Base-by-base conservation (phyloP, 2,113 vertebrate species). In the Neolamprologus sp. region DNA sequence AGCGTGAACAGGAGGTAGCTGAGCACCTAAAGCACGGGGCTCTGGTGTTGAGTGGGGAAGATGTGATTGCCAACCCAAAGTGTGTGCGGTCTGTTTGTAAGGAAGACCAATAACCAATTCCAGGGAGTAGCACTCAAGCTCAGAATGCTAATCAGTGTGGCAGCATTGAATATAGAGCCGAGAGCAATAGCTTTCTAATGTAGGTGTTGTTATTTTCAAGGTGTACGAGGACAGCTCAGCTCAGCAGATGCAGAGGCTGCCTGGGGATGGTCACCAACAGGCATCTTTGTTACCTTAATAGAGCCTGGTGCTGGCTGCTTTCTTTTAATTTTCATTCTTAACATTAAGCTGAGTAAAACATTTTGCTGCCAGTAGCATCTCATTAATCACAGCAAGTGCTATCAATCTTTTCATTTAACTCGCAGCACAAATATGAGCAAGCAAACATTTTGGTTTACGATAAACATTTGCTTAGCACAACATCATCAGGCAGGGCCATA, bases 181-280 rank as follows among this genome's bases (percentile, higher is more conserved):
- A n/a, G 26, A 49, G 42, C 2, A 78, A 78, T 2, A 49, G 42
- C 71, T 31, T 3, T 78, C 42, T 49, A 78, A 49, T 31, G 26
- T 31, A 31, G 42, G 71, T 75, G 71, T 19, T 75, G 21, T 28
- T 73, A 75, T 49, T 75, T 75, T 49, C 23, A 75, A 73, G 26
- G 71, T 78, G 45, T 49, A 47, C 2, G 0, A 75, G 23, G 42
- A 75, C 71, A 11, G 42, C 42, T 75, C 68, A 75, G 68, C 68
- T 31, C 23, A 75, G 73, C 42, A 78, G 73, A 0, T 78, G 45
- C 45, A 28, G 7, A 49, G 71, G 14, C 10, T 31, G 45, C 26
- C 10, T 78, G 73, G 45, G 11, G 45, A 51, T 47, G 11, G 45
- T 51, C 45, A 78, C 45, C 73, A 31, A n/a, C 26, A 51, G 26